Conservation (phyloP, 92 coral and sea anemone genomes). For the Zoanthus gigantus region DNA sequence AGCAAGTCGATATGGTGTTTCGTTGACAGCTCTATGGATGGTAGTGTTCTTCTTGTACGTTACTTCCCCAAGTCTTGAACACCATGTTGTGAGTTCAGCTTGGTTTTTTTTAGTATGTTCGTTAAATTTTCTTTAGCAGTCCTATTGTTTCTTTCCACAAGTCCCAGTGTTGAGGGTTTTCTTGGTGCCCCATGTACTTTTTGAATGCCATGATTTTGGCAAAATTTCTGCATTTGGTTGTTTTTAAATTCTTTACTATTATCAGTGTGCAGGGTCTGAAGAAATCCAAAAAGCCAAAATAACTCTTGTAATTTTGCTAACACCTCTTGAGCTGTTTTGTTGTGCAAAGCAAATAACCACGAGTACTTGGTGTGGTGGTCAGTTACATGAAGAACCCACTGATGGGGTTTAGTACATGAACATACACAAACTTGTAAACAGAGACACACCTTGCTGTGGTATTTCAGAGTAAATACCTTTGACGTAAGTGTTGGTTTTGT, state of each 20-base stretch:
- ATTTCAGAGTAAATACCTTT: neutral
- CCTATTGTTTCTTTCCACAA: slow-evolving; percentile 55
- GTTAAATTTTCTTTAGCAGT: slow-evolving; percentile 52
- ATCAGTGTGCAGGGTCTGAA: neutral
- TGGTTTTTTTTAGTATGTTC: slow-evolving; percentile 38
- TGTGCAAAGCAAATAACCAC: slow-evolving; percentile 13
- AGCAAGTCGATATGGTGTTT: slow-evolving; percentile 38
- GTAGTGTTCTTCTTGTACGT: slow-evolving; percentile 38
- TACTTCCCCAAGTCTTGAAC: slow-evolving; percentile 50
- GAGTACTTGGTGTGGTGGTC: slow-evolving; percentile 13
- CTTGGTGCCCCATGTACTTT: slow-evolving; percentile 53
- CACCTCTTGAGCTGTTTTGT: slow-evolving; percentile 8
- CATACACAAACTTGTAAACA: neutral
- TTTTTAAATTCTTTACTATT: slow-evolving; percentile 6
- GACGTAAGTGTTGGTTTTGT: slow-evolving; percentile 1
- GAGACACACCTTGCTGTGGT: slow-evolving; percentile 6
- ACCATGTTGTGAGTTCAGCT: slow-evolving; percentile 42
- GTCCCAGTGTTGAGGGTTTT: slow-evolving; percentile 43
- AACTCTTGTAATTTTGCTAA: too few species aligned
- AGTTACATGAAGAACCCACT: slow-evolving; percentile 4
- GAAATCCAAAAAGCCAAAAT: too few species aligned
- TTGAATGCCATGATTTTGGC: neutral
- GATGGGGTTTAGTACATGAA: neutral
- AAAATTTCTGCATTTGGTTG: neutral
- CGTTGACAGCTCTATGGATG: slow-evolving; percentile 43